A percentile compares a stretch with the other conserved stretches of the same genome.
Evolutionary conservation across 2,888 invertebrate genomes (phyloP).

Genomic region (Bellardia bayeri): DNA sequence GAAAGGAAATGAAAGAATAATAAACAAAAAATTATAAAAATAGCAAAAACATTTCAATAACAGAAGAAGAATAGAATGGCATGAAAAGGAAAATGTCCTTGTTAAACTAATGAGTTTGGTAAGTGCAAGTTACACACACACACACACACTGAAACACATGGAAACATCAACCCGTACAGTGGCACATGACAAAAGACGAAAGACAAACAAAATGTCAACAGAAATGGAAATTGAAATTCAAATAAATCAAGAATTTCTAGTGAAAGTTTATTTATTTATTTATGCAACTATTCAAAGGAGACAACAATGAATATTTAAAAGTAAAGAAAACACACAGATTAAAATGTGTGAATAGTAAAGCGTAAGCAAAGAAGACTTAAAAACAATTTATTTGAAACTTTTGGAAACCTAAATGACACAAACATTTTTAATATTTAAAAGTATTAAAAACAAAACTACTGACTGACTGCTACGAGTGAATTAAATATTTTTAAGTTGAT

Average conservation of each 20-base stretch:
- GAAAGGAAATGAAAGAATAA: conserved; percentile 62
- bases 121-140: conserved; percentile 56
- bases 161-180: not conserved
- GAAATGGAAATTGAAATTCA: conserved; percentile 59
- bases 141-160: not conserved
- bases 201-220: conserved; percentile 54
- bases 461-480: too few species aligned
- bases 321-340: conserved; percentile 5
- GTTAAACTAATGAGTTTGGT: conserved; percentile 73
- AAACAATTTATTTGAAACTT: not conserved
- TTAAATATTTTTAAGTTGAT: too few species aligned
- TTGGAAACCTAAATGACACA: not conserved
- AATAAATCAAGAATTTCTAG: conserved; percentile 58
- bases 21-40: conserved; percentile 14
- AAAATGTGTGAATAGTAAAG: not conserved
- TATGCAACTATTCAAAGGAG: conserved; percentile 27
- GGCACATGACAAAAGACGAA: conserved; percentile 27
- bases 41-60: conserved; percentile 28
- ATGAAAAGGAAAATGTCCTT: conserved; percentile 71
- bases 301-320: conserved; percentile 47
- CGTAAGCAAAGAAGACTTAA: not conserved
- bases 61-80: conserved; percentile 51
- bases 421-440: not conserved
- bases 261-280: conserved; percentile 64
- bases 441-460: too few species aligned